phyloP scores from a whole-genome alignment of 2,888 invertebrate genomes.

The Onthophagus sagittarius region DNA sequence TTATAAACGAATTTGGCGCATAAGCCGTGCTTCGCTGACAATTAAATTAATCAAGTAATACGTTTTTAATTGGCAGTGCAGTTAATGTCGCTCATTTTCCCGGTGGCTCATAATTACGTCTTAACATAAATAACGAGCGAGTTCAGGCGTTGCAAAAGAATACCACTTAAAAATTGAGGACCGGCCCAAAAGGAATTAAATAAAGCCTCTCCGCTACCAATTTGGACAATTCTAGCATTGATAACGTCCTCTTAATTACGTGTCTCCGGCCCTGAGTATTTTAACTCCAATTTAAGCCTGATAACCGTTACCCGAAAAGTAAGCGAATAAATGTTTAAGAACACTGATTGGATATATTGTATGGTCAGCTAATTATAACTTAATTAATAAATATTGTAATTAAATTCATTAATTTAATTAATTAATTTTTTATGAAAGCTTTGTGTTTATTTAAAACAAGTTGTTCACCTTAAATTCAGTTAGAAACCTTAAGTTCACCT shows the following conservation, averaged over 20 bases:
- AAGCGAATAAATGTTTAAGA: neutral
- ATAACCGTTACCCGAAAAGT: neutral
- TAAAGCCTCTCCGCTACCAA: neutral
- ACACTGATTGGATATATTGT: neutral
- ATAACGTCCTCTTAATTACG: neutral
- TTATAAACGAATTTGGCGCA: neutral
- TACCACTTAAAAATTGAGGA: neutral
- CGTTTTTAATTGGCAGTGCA: neutral
- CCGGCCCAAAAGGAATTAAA: neutral
- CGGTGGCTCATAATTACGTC: neutral
- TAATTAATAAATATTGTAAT: neutral
- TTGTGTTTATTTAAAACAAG: no score
- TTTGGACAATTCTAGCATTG: neutral
- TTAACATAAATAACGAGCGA: neutral
- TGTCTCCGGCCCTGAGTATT: neutral
- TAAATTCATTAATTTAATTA: no score
- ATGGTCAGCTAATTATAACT: neutral
- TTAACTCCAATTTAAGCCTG: neutral
- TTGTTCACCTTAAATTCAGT: no score
- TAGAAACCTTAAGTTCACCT: no score
- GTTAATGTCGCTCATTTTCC: neutral
- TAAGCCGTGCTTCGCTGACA: neutral
- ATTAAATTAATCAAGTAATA: neutral
- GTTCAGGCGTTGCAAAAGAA: neutral
- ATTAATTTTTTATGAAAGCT: no score